A percentile compares a stretch with the other conserved stretches of the same genome.
Conservation (phyloP, 2,113 vertebrate genomes). For the Psettodes erumei region DNA sequence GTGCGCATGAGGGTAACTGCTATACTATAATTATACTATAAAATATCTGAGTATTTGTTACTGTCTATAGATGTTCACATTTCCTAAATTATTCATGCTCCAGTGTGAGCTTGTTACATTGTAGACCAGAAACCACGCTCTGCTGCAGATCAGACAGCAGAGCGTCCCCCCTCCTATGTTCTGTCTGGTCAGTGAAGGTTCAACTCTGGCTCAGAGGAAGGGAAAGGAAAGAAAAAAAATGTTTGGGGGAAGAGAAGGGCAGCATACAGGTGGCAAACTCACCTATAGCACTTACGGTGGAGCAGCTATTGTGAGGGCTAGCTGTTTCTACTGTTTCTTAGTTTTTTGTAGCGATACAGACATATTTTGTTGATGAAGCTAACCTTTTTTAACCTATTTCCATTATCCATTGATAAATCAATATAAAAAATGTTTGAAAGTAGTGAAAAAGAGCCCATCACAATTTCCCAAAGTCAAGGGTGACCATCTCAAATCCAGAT, state of each 20-base stretch:
- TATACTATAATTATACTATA: conserved; percentile 16
- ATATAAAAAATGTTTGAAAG: too few species aligned
- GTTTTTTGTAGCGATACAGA: neutral
- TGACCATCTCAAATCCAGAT: too few species aligned
- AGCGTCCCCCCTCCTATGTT: conserved; percentile 10
- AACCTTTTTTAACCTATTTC: neutral
- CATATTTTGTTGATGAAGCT: neutral
- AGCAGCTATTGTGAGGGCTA: neutral
- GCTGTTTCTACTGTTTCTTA: neutral
- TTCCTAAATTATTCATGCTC: conserved; percentile 41
- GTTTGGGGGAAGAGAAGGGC: conserved; percentile 8
- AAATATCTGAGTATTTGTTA: conserved; percentile 5
- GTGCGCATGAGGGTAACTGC: neutral
- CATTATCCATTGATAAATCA: neutral
- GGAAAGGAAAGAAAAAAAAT: neutral
- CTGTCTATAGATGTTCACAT: conserved; percentile 29
- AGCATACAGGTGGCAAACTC: neutral
- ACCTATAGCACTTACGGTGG: neutral
- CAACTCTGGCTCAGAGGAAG: conserved; percentile 10
- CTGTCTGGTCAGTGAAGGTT: conserved; percentile 6
- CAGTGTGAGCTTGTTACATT: conserved; percentile 26
- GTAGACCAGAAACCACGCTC: neutral
- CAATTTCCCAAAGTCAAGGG: too few species aligned
- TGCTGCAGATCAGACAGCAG: conserved; percentile 36
- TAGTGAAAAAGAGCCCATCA: too few species aligned